Conservation (phyloP, 2,888 invertebrate species). For the Ernsta delagoae region DNA sequence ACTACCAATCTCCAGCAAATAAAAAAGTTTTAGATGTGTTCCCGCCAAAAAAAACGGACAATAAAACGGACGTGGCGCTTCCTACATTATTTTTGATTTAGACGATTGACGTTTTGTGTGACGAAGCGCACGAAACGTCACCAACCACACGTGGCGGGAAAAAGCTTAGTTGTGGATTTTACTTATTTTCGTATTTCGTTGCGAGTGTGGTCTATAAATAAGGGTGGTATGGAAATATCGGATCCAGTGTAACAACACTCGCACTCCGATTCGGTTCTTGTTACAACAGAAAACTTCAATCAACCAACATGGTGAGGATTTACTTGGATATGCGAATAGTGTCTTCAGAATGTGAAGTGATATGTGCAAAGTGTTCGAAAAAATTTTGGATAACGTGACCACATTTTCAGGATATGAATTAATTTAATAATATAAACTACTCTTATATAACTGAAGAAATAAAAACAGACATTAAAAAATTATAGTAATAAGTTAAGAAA, state of each 20-base stretch:
- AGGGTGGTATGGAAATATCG: constrained; percentile 71
- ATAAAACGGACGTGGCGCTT: constrained; percentile 54
- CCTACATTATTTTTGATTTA: constrained; percentile 42
- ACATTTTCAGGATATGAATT: background rate
- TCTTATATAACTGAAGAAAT: background rate
- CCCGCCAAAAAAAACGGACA: constrained; percentile 54
- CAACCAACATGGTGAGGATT: constrained; percentile 74
- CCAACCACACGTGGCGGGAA: constrained; percentile 53
- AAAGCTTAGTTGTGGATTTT: constrained; percentile 67
- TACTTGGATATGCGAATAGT: constrained; percentile 24
- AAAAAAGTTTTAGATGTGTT: constrained; percentile 9
- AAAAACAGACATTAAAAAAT: no score
- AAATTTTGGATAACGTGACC: constrained; percentile 2
- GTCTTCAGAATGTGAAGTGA: constrained; percentile 40
- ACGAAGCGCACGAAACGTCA: constrained; percentile 47
- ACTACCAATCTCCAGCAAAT: background rate
- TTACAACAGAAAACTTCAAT: constrained; percentile 73
- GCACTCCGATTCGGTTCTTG: constrained; percentile 83
- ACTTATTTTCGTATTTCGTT: constrained; percentile 79
- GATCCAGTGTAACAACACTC: constrained; percentile 83
- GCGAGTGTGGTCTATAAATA: constrained; percentile 78
- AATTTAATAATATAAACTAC: no score
- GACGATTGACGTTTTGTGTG: constrained; percentile 28
- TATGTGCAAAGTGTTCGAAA: constrained; percentile 43
- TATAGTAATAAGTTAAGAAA: no score